phyloP scores from a whole-genome alignment of 2,113 vertebrate species.

The Coturnix japonica region DNA sequence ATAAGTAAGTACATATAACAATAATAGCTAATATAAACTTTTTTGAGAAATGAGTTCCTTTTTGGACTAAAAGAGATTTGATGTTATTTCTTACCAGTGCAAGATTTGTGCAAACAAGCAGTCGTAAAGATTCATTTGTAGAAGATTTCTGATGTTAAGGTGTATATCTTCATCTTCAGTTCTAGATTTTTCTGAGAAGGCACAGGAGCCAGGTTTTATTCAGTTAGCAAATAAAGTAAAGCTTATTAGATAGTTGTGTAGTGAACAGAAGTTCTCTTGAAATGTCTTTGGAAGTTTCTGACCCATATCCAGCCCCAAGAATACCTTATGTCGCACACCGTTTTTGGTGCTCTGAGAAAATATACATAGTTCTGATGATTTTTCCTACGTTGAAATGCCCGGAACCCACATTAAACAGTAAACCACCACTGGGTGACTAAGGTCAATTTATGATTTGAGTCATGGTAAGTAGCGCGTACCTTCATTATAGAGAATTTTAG shows the following conservation, averaged over 20 bases:
- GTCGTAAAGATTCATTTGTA: neutral
- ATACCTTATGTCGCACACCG: neutral
- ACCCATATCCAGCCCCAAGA: neutral
- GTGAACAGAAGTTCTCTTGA: neutral
- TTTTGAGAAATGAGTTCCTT: neutral
- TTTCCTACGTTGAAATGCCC: neutral
- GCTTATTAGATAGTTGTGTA: neutral
- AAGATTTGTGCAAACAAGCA: neutral
- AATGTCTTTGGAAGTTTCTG: neutral
- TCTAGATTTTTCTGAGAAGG: neutral
- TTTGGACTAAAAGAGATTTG: neutral
- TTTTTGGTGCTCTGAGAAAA: neutral
- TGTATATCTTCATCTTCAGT: neutral
- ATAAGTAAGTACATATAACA: constrained; percentile 76
- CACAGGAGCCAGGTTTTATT: neutral
- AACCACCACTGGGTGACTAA: neutral
- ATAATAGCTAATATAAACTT: neutral
- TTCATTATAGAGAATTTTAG: neutral
- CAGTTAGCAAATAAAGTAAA: neutral
- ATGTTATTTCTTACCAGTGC: neutral
- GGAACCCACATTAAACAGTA: neutral
- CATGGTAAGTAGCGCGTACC: neutral
- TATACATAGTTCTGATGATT: neutral
- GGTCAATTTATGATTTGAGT: neutral
- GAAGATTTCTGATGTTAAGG: neutral